phyloP scores from a whole-genome alignment of 2,888 invertebrate species.

The Protonemura montana region DNA sequence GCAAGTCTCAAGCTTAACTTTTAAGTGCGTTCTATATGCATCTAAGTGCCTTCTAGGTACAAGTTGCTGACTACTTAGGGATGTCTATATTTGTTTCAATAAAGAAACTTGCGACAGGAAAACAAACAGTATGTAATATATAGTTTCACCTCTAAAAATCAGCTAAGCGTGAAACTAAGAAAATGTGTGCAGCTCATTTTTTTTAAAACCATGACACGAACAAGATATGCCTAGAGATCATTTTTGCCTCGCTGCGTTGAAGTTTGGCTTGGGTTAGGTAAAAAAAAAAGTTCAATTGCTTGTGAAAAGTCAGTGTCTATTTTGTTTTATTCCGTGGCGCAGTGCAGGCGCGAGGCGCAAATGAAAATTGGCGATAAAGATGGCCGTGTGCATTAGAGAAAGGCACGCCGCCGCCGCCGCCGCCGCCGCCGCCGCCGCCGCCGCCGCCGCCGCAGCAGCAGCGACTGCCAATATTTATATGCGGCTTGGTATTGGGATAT shows the following conservation, averaged over 20 bases:
- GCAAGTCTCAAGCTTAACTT: too few relatives aligned
- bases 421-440: too few relatives aligned
- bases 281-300: not conserved
- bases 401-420: not conserved
- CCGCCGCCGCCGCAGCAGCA: not conserved
- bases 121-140: not conserved
- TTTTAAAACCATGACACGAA: not conserved
- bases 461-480: constrained; percentile 25
- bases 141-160: not conserved
- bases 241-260: not conserved
- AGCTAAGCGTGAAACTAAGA: not conserved
- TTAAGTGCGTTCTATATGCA: too few relatives aligned
- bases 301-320: not conserved
- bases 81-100: not conserved
- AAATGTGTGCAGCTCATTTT: not conserved
- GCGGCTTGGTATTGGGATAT: constrained; percentile 7
- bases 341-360: not conserved
- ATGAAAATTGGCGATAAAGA: constrained; percentile 12
- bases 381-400: not conserved
- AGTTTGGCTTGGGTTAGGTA: not conserved
- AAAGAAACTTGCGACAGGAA: not conserved
- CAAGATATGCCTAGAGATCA: not conserved
- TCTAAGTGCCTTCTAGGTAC: too few relatives aligned
- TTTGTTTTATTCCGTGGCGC: not conserved
- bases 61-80: too few relatives aligned